A percentile compares a stretch with the other conserved stretches of the same genome.
Evolutionary conservation across 64 coral and sea anemone genomes (phyloP).

Genomic region (Orbicella faveolata): DNA sequence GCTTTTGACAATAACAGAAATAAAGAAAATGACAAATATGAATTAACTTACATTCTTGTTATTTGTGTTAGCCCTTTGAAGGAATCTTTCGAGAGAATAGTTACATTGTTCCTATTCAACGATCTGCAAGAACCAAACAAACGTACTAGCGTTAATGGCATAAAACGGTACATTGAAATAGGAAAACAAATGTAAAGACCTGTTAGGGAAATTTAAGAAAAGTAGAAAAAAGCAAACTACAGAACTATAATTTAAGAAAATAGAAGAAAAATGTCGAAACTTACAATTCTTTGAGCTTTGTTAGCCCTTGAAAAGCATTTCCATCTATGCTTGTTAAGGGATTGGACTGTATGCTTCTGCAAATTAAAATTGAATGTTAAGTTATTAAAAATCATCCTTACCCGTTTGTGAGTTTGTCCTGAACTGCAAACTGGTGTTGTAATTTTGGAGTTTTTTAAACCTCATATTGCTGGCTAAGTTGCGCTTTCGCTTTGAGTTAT

Average conservation of each 20-base stretch:
- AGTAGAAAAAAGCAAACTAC: background rate
- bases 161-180: background rate
- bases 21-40: background rate
- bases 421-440: no score
- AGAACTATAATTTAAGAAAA: background rate
- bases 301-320: slow-evolving; percentile 18
- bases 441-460: no score
- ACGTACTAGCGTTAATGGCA: no score
- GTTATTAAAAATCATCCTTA: no score
- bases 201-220: background rate
- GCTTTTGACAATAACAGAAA: background rate
- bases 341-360: slow-evolving; percentile 2
- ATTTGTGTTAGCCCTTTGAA: slow-evolving; percentile 12
- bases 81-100: background rate
- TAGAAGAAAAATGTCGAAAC: background rate
- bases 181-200: no score
- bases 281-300: background rate
- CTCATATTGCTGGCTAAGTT: no score
- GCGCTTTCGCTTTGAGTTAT: no score
- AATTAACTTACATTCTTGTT: background rate
- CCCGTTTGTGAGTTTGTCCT: no score
- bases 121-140: background rate
- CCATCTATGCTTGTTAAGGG: slow-evolving; percentile 15
- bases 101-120: slow-evolving; percentile 21
- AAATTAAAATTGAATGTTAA: background rate